A percentile compares a stretch with the other conserved stretches of the same genome.
phyloP scores from a whole-genome alignment of 2,113 vertebrate genomes.

The Columbina picui region DNA sequence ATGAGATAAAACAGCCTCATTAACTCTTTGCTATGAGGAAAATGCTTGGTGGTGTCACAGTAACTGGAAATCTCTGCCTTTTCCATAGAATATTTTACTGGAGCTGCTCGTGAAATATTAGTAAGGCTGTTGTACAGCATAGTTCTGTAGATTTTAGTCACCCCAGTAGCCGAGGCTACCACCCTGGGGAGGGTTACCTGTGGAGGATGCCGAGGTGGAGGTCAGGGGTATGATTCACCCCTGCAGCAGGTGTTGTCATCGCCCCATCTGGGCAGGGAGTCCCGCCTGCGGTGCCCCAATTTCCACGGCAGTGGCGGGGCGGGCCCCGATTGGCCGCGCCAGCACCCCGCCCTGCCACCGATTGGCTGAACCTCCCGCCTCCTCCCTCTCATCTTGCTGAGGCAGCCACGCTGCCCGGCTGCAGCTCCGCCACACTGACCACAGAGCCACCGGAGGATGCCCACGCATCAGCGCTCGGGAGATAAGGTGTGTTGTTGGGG shows the following conservation, averaged over 20 bases:
- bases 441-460: slow-evolving; percentile 16
- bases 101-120: background rate
- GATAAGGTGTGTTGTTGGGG: slow-evolving; percentile 62
- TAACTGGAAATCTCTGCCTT: background rate
- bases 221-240: slow-evolving; percentile 42
- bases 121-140: background rate
- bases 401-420: background rate
- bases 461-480: background rate
- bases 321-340: background rate
- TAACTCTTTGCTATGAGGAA: background rate
- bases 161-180: background rate
- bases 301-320: background rate
- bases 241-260: slow-evolving; percentile 1
- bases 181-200: background rate
- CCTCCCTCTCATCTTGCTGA: slow-evolving; percentile 43
- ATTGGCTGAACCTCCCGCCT: background rate
- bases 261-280: slow-evolving; percentile 6
- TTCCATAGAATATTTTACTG: background rate
- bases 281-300: slow-evolving; percentile 42
- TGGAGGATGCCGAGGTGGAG: background rate
- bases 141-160: background rate
- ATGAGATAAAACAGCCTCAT: background rate
- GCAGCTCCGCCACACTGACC: slow-evolving; percentile 9
- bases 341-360: background rate
- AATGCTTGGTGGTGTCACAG: background rate